Conservation (phyloP, 2,888 invertebrate species). For the Epinotia nisella region DNA sequence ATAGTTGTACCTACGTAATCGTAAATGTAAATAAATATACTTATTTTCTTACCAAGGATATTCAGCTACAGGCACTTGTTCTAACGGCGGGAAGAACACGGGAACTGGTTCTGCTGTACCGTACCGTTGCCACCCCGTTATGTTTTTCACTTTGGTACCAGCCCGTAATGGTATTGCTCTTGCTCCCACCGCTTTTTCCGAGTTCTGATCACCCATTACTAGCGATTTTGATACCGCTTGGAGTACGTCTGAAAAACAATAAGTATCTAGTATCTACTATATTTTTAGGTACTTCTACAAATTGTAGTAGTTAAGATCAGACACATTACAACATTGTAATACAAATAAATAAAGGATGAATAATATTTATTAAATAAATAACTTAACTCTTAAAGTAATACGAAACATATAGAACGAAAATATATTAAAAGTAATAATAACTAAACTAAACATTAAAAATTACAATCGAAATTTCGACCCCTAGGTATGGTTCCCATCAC, state of each 20-base stretch:
- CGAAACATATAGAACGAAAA: too few relatives aligned
- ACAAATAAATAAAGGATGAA: too few relatives aligned
- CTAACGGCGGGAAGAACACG: slow-evolving; percentile 81
- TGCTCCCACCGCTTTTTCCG: slow-evolving; percentile 84
- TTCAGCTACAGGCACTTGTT: slow-evolving; percentile 87
- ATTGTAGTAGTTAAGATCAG: too few relatives aligned
- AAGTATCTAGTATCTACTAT: neutral
- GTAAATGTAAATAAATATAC: neutral
- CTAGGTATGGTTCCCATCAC: too few relatives aligned
- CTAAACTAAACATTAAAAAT: too few relatives aligned
- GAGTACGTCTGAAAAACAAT: slow-evolving; percentile 84
- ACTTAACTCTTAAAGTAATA: too few relatives aligned
- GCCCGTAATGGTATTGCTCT: slow-evolving; percentile 71
- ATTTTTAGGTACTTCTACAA: neutral
- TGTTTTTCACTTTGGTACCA: slow-evolving; percentile 71
- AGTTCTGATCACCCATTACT: slow-evolving; percentile 78
- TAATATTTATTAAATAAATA: too few relatives aligned
- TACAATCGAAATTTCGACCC: too few relatives aligned
- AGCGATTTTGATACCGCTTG: slow-evolving; percentile 90
- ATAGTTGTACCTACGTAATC: neutral
- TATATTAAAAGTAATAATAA: too few relatives aligned
- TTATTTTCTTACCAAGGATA: slow-evolving; percentile 87
- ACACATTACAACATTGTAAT: too few relatives aligned
- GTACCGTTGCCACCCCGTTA: slow-evolving; percentile 74
- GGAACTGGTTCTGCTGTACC: slow-evolving; percentile 75